Percentiles rank a stretch among this genome's conserved stretches.
Conservation (phyloP, 2,113 vertebrate species). For the Spizaetus ornatus region DNA sequence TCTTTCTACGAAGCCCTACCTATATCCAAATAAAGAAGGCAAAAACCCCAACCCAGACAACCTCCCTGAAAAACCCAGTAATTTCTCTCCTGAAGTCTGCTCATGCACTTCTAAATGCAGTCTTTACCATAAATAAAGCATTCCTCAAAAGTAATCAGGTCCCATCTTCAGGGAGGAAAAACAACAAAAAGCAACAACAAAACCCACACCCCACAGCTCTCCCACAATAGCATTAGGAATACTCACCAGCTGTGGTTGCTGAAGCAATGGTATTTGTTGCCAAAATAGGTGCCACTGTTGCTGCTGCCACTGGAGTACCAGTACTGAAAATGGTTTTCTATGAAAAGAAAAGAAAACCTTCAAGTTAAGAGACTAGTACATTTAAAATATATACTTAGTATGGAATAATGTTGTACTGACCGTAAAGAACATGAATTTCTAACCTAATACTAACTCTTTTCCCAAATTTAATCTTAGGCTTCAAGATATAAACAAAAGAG, state of each 20-base stretch:
- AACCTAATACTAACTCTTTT: background rate
- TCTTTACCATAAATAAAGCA: background rate
- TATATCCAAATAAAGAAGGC: background rate
- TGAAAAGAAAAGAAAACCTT: background rate
- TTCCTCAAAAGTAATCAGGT: background rate
- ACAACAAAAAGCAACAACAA: background rate
- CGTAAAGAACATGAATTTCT: background rate
- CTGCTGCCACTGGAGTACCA: conserved; percentile 93
- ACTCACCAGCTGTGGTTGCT: conserved; percentile 88
- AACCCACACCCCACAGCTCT: accelerated
- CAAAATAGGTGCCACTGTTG: conserved; percentile 95
- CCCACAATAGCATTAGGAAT: background rate
- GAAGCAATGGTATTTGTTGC: conserved; percentile 92
- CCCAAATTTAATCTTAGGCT: background rate
- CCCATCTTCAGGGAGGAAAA: background rate
- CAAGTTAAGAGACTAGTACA: background rate
- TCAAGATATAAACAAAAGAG: background rate
- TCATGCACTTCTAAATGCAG: background rate
- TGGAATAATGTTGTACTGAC: background rate
- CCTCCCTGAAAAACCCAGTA: background rate
- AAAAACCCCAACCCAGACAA: background rate
- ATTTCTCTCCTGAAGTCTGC: background rate
- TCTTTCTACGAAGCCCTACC: background rate
- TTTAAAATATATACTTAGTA: background rate
- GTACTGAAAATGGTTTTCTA: conserved; percentile 97